phyloP scores from a whole-genome alignment of 2,797 vertebrate species.

The Tapera naevia region DNA sequence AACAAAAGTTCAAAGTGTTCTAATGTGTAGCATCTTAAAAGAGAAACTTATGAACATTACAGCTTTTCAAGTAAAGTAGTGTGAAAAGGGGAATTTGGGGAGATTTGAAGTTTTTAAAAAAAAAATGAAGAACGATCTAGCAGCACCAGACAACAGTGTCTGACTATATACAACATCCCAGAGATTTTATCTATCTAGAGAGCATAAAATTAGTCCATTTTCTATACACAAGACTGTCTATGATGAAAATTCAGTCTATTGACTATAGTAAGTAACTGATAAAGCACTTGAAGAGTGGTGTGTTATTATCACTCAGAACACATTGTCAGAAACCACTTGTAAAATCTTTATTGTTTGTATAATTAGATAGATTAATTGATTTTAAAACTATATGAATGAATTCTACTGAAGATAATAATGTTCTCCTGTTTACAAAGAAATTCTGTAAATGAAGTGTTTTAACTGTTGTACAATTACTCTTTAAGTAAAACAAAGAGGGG shows the following conservation, averaged over 20 bases:
- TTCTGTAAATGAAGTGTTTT: not conserved
- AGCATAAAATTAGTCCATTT: constrained; percentile 19
- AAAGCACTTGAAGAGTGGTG: not conserved
- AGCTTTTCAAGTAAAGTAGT: constrained; percentile 2
- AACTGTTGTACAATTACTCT: not conserved
- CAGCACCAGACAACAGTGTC: not conserved
- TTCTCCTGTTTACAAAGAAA: constrained; percentile 9
- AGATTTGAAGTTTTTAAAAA: constrained; percentile 47
- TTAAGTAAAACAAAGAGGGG: not conserved
- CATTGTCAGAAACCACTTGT: constrained; percentile 3
- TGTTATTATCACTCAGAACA: constrained; percentile 32
- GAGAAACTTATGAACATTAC: constrained; percentile 6
- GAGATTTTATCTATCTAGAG: not conserved
- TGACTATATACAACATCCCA: not conserved
- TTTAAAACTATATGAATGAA: constrained; percentile 62
- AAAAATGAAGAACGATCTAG: not conserved
- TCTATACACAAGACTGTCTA: not conserved
- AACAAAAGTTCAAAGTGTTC: not conserved
- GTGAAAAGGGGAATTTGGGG: not conserved
- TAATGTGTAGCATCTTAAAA: constrained; percentile 15
- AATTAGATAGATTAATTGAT: constrained; percentile 49
- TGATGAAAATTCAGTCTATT: constrained; percentile 31
- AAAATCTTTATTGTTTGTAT: constrained; percentile 59
- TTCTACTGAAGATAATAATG: not conserved
- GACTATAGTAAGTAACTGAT: constrained; percentile 29